Conservation (phyloP, 2,113 vertebrate species). For the Gnathonemus longibarbis region DNA sequence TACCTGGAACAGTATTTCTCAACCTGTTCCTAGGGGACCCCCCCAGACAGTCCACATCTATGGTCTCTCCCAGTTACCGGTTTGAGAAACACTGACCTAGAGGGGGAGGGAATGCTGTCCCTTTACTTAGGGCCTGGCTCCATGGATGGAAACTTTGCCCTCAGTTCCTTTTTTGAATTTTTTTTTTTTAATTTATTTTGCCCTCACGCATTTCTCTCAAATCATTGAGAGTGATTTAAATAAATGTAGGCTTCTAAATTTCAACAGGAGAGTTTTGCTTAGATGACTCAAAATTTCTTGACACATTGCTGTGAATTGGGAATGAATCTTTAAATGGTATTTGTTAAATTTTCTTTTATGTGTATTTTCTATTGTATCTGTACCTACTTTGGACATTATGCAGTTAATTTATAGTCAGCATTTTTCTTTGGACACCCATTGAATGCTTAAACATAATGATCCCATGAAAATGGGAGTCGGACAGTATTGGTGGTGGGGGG, state of each 20-base stretch:
- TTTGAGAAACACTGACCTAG: background rate
- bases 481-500: background rate
- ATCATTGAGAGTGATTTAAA: background rate
- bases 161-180: too few species aligned
- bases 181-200: too few species aligned
- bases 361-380: background rate
- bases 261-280: background rate
- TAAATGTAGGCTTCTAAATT: background rate
- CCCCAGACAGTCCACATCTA: background rate
- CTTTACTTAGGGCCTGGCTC: background rate
- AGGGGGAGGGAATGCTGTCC: background rate
- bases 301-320: background rate
- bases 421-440: background rate
- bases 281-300: background rate
- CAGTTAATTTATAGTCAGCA: background rate
- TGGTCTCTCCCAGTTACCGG: background rate
- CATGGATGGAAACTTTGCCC: background rate
- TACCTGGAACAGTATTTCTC: background rate
- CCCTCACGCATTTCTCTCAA: too few species aligned
- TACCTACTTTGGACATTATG: background rate
- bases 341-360: background rate
- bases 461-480: background rate
- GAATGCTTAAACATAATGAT: background rate
- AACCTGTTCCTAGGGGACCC: background rate
- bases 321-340: background rate